Evolutionary conservation across 30 jellyfish, hydroid and myxozoan genomes (phyloP).

Genomic region (Aurelia sp.): DNA sequence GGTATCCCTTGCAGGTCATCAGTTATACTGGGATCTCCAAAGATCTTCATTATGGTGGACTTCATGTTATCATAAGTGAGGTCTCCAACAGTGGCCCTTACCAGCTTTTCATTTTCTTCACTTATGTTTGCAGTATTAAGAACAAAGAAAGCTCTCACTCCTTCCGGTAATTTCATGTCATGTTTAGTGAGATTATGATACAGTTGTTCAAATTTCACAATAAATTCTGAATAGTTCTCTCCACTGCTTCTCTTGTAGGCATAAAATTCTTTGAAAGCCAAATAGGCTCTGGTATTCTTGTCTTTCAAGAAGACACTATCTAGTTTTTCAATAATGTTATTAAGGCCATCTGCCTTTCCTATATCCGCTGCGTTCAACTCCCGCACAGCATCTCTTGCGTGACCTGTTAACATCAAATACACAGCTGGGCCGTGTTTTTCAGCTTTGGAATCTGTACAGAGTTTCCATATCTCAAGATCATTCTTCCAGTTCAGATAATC

Average conservation of each 20-base stretch:
- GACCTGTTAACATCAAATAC: not conserved
- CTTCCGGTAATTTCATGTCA: not conserved
- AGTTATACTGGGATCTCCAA: too few relatives aligned
- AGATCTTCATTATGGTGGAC: too few relatives aligned
- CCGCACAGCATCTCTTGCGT: not conserved
- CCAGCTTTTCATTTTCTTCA: not conserved
- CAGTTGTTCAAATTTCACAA: not conserved
- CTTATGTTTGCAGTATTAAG: not conserved
- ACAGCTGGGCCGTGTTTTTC: not conserved
- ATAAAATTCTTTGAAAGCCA: not conserved
- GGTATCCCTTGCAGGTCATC: too few relatives aligned
- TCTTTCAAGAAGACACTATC: not conserved
- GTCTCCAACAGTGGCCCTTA: not conserved
- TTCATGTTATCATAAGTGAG: not conserved
- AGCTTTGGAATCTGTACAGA: not conserved
- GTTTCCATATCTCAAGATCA: not conserved
- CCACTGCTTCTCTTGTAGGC: not conserved
- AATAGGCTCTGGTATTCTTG: not conserved
- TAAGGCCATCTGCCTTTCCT: not conserved
- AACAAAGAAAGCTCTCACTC: not conserved
- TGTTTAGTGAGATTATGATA: not conserved
- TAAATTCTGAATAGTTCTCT: not conserved
- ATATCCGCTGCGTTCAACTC: not conserved
- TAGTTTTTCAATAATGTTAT: not conserved
- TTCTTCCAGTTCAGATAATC: not conserved